Evolutionary conservation across 2,113 vertebrate species (phyloP), one percentile per base, ranked within the genome.

Genomic region (Poeciliopsis occidentalis): DNA sequence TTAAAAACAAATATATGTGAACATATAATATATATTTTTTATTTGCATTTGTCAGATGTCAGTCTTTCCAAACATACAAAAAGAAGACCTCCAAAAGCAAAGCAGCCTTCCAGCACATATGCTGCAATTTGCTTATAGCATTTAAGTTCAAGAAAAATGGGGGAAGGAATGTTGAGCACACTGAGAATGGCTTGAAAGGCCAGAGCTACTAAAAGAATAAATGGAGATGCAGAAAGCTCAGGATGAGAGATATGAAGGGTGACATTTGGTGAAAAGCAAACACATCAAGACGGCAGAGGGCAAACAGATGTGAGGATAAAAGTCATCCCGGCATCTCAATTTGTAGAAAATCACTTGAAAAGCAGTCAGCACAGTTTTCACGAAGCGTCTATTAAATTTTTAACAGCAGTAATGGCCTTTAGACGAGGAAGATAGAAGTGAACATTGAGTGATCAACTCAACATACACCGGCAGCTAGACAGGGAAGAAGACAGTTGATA

Each of bases 301-400:
- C 81, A 85, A 85, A 78, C 61, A 72, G 76, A 82, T 74, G 31
- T 31, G 54, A 71, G 68, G 78, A 87, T 87, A 80, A 88, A 90
- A 83, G 78, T 34, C 75, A 77, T 76, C 68, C 34, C 73, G 75
- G 73, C 34, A 34, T 66, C 47, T 70, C 32, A 30, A 88, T 81
- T 87, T 90, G 78, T 83, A 77, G 65, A 62, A 87, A 88, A 75
- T 85, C 34, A 67, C 81, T 62, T 85, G 80, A 81, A 81, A 85
- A 81, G 76, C 76, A 61, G 68, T 60, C 54, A 81, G 75, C 30
- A n/a, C 61, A 24, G n/a, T 82, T 78, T 87, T 76, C 39, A 79
- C 27, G 4, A 74, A 67, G 61, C 44, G 76, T 51, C 67, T 65
- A 73, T 71, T 47, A 73, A 81, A 81, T 68, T 68, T 68, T 75